Evolutionary conservation across 2,888 invertebrate species (phyloP), one percentile per base, ranked within the genome.

Genomic region (Salpingus planirostris): DNA sequence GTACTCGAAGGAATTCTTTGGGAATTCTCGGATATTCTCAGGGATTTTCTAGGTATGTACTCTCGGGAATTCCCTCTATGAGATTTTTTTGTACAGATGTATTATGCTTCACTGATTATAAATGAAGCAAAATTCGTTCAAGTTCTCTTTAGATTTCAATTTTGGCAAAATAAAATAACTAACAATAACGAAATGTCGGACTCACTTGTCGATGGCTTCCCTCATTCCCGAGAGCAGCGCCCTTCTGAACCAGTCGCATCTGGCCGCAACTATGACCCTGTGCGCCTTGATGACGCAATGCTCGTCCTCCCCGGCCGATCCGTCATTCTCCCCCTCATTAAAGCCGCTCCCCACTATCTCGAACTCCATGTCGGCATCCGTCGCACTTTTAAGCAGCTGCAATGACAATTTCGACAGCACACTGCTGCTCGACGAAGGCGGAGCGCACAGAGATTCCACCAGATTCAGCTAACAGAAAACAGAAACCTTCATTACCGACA

Each of bases 141-240:
- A n/a, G n/a, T n/a, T n/a, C n/a, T n/a, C n/a, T n/a, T n/a, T n/a
- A n/a, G n/a, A n/a, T n/a, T n/a, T n/a, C n/a, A n/a, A n/a, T n/a
- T n/a, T n/a, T n/a, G n/a, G n/a, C n/a, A n/a, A n/a, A n/a, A n/a
- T n/a, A n/a, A n/a, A n/a, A n/a, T n/a, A n/a, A n/a, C n/a, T n/a
- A n/a, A n/a, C n/a, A n/a, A n/a, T n/a, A n/a, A n/a, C n/a, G n/a
- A n/a, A n/a, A n/a, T n/a, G n/a, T n/a, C n/a, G n/a, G n/a, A n/a
- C n/a, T n/a, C 55, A 77, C 77, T 73, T 75, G 52, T 76, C 74
- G 42, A 80, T 78, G 13, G 77, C 73, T 61, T 80, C 80, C 48
- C 74, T 68, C 80, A 80, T 80, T 28, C 80, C 80, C 27, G 78
- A 78, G 24, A 76, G 65, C 10, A 80, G 59, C 1, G 80, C 80